Conservation (phyloP, 35 echinoderm and acorn worm genomes). For the Lytechinus pictus region DNA sequence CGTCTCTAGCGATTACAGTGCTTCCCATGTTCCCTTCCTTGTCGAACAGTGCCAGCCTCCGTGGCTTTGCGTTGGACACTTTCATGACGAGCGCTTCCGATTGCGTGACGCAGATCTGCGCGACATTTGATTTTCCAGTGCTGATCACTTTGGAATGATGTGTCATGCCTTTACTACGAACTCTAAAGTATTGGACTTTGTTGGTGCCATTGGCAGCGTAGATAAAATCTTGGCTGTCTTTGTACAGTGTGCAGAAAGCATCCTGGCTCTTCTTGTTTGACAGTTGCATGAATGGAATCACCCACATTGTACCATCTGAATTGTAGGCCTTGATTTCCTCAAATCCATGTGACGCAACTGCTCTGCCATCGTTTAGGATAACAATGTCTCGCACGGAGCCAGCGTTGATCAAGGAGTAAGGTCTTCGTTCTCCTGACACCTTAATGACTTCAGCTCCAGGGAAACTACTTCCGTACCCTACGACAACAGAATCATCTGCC, state of each 20-base stretch:
- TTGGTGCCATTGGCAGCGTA: not conserved
- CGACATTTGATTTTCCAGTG: not conserved
- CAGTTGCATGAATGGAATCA: not conserved
- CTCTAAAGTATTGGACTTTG: not conserved
- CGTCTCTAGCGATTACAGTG: not conserved
- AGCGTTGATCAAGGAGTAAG: not conserved
- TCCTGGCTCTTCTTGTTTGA: not conserved
- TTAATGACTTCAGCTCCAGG: not conserved
- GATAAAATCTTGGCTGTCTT: not conserved
- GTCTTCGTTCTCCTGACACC: not conserved
- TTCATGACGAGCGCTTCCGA: not conserved
- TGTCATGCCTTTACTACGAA: not conserved
- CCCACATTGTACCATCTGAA: not conserved
- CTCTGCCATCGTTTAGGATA: not conserved
- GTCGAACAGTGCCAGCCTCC: not conserved
- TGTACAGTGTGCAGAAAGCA: not conserved
- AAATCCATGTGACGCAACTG: not conserved
- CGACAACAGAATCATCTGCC: not conserved
- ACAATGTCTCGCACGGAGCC: constrained; percentile 7
- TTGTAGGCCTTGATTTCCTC: not conserved
- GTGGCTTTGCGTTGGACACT: not conserved
- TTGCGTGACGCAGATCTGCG: not conserved
- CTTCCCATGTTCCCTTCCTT: not conserved
- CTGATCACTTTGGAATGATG: not conserved
- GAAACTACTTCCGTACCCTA: not conserved